Conservation (phyloP, 2,888 invertebrate species). For the Tetheella fluctuosa region DNA sequence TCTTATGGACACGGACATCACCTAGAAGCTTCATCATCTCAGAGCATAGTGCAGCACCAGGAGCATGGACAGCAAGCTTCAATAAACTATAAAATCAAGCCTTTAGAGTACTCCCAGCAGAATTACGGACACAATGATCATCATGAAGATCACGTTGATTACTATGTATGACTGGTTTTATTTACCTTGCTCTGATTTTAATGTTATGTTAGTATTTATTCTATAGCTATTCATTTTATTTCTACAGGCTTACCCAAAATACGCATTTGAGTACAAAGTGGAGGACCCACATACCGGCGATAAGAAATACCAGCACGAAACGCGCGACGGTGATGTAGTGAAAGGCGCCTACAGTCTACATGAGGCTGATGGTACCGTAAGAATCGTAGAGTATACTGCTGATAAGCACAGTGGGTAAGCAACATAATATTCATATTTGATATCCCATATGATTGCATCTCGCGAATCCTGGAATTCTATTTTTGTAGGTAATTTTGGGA, state of each 20-base stretch:
- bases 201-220: too few relatives aligned
- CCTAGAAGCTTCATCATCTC: conserved; percentile 14
- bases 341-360: conserved; percentile 80
- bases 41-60: conserved; percentile 21
- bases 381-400: conserved; percentile 47
- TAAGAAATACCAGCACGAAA: conserved; percentile 68
- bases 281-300: conserved; percentile 70
- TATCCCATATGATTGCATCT: not conserved
- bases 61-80: conserved; percentile 18
- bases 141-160: conserved; percentile 34
- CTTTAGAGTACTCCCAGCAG: conserved; percentile 33
- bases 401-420: conserved; percentile 54
- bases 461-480: too few relatives aligned
- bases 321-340: conserved; percentile 80
- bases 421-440: not conserved
- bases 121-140: conserved; percentile 21
- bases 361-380: conserved; percentile 74
- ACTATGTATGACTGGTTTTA: conserved; percentile 28
- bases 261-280: conserved; percentile 39
- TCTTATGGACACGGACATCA: conserved; percentile 14
- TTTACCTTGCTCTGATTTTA: not conserved
- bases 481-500: too few relatives aligned
- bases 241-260: conserved; percentile 42
- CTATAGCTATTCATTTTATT: not conserved
- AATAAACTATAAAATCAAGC: conserved; percentile 15